These are phyloP conservation scores for Himalopsyche anomala DNA, from an alignment of 2,888 invertebrate species.

Conservation along the genomic window DNA sequence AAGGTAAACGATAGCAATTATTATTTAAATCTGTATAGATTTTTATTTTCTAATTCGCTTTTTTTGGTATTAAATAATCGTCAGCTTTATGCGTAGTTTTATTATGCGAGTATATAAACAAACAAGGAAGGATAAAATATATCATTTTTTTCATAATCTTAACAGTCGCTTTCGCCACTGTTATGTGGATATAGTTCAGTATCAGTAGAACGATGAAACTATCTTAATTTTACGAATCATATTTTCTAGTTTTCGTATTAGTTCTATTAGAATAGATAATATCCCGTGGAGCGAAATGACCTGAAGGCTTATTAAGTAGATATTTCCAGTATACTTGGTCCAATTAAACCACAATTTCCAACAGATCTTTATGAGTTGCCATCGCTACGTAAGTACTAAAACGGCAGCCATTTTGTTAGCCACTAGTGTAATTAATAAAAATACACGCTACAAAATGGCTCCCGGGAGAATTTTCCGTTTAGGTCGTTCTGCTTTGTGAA, in stretches of 20 bases:
- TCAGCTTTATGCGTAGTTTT: too few relatives aligned
- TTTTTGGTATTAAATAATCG: too few relatives aligned
- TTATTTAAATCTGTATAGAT: too few relatives aligned
- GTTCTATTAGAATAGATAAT: background rate
- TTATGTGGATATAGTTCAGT: too few relatives aligned
- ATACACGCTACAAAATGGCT: background rate
- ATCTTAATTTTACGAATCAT: background rate
- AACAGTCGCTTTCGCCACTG: too few relatives aligned
- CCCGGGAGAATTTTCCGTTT: background rate
- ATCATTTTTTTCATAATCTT: too few relatives aligned
- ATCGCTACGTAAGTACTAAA: background rate
- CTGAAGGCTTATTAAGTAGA: constrained; percentile 17
- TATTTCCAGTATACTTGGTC: background rate
- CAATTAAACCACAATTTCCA: background rate
- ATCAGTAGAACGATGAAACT: background rate
- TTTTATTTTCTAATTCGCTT: too few relatives aligned
- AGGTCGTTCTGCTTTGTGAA: background rate
- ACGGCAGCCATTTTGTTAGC: background rate
- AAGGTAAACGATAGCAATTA: too few relatives aligned
- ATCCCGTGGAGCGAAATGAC: constrained; percentile 12
- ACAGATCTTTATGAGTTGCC: background rate
- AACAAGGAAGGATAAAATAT: too few relatives aligned
- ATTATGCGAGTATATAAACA: too few relatives aligned
- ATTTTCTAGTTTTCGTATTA: background rate
- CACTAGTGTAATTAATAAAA: background rate